Conservation (phyloP, 2,797 vertebrate species). For the Myripristis murdjan region DNA sequence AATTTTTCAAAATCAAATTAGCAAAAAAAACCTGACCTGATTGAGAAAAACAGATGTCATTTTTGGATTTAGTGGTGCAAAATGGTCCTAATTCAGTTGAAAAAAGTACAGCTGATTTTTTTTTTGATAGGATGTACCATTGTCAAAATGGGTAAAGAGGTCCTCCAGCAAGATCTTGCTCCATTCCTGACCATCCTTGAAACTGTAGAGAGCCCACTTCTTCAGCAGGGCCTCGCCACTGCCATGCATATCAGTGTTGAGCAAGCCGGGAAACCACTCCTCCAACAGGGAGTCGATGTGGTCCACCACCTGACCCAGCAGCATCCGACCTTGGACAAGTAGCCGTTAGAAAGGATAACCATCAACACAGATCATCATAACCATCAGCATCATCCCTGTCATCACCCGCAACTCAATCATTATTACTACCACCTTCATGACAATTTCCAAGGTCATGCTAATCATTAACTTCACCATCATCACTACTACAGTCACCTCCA, state of each 20-base stretch:
- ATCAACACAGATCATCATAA: too few species aligned
- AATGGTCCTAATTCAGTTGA: too few species aligned
- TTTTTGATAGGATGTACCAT: slow-evolving; percentile 80
- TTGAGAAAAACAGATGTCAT: too few species aligned
- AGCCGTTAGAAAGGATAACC: too few species aligned
- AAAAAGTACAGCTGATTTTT: neutral
- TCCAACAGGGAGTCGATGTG: slow-evolving; percentile 97
- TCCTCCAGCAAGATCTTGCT: slow-evolving; percentile 94
- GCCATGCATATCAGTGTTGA: slow-evolving; percentile 94
- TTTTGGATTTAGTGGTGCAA: too few species aligned
- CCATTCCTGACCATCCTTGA: slow-evolving; percentile 90
- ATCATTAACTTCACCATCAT: neutral
- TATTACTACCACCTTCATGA: too few species aligned
- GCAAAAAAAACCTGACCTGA: too few species aligned
- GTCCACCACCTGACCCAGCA: slow-evolving; percentile 97
- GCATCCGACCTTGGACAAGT: slow-evolving; percentile 86
- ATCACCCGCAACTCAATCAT: too few species aligned
- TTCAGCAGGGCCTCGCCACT: slow-evolving; percentile 94
- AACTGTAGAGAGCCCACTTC: slow-evolving; percentile 97
- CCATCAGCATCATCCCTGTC: too few species aligned
- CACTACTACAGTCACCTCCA: neutral
- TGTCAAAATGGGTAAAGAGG: slow-evolving; percentile 88
- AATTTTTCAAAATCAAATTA: too few species aligned
- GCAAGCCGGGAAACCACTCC: slow-evolving; percentile 96
- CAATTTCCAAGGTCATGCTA: too few species aligned